Percentiles rank a stretch among this genome's conserved stretches.
These are phyloP conservation scores for Notolabrus celidotus DNA, from an alignment of 2,797 vertebrate genomes.

Conservation along the genomic window DNA sequence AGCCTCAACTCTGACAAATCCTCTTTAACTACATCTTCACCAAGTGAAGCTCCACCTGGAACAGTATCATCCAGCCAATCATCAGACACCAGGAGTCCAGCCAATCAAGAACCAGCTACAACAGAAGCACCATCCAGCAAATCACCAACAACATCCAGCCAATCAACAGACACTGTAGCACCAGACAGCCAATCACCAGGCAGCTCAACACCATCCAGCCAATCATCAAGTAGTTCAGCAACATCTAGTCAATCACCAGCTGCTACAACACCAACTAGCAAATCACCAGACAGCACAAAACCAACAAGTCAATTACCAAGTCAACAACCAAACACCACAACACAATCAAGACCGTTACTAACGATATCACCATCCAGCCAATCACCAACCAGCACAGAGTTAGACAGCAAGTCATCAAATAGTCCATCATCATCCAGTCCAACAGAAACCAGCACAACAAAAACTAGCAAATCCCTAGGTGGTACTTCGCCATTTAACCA, in stretches of 20 bases:
- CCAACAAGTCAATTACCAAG: constrained; percentile 2
- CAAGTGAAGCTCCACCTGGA: constrained; percentile 27
- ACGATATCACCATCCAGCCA: neutral
- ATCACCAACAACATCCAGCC: neutral
- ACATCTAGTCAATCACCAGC: neutral
- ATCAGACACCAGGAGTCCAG: neutral
- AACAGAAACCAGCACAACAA: neutral
- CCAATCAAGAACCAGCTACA: constrained; percentile 1
- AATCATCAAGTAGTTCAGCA: neutral
- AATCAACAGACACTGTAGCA: neutral
- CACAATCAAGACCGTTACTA: constrained; percentile 5
- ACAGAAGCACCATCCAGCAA: neutral
- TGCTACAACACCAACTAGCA: neutral
- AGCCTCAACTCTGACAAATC: constrained; percentile 37
- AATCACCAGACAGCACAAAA: neutral
- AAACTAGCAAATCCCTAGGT: neutral
- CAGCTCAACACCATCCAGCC: neutral
- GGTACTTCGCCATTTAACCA: neutral
- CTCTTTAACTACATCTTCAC: constrained; percentile 15
- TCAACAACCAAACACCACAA: neutral
- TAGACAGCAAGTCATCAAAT: neutral
- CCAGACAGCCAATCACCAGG: neutral
- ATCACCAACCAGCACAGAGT: neutral
- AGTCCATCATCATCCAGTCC: neutral
- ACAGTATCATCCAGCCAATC: constrained; percentile 23